phyloP scores from a whole-genome alignment of 2,888 invertebrate species.

The Sesamia inferens region DNA sequence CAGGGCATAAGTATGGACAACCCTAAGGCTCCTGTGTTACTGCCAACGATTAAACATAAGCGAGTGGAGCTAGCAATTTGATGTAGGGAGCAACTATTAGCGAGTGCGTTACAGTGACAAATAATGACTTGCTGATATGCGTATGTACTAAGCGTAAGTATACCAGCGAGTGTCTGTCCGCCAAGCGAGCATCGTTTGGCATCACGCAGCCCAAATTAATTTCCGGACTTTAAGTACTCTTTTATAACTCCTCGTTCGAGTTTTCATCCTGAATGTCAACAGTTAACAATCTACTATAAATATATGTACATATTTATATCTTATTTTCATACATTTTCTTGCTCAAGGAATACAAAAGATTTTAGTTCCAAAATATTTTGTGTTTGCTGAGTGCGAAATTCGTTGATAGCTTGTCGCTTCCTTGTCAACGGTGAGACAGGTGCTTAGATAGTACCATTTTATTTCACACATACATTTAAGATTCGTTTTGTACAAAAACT shows the following conservation, averaged over 20 bases:
- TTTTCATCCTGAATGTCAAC: not conserved
- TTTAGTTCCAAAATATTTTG: not conserved
- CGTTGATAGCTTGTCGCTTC: not conserved
- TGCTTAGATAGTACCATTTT: not conserved
- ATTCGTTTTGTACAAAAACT: not conserved
- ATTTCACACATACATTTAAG: not conserved
- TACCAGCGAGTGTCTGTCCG: too few species aligned
- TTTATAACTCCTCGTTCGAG: not conserved
- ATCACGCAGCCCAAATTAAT: too few species aligned
- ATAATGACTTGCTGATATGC: not conserved
- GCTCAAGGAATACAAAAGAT: too few species aligned
- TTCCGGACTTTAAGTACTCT: too few species aligned
- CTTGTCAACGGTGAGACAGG: too few species aligned
- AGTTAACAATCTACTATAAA: not conserved
- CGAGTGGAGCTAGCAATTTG: not conserved
- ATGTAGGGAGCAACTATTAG: not conserved
- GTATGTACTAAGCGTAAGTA: too few species aligned
- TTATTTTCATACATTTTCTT: too few species aligned
- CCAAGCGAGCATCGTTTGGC: not conserved
- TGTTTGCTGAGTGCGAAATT: not conserved
- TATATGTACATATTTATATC: too few species aligned
- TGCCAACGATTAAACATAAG: not conserved
- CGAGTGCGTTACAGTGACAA: not conserved
- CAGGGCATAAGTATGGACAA: constrained; percentile 21
- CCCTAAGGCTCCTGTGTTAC: not conserved